phyloP scores from a whole-genome alignment of 2,888 invertebrate genomes.

The Celastrina argiolus region DNA sequence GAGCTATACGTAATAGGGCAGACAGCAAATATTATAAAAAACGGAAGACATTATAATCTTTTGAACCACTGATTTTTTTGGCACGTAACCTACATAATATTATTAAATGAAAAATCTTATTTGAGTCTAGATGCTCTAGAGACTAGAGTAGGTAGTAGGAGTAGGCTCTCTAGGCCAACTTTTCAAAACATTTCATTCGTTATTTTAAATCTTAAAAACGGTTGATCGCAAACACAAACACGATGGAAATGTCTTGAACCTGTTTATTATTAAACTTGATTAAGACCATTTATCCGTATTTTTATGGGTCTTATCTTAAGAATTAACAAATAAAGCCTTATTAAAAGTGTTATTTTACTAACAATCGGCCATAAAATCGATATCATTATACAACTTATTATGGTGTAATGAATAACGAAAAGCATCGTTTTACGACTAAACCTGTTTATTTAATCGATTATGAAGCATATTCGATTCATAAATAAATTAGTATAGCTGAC shows the following conservation, averaged over 20 bases:
- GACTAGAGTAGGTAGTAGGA: too few species aligned
- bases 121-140: too few species aligned
- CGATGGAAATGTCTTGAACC: background rate
- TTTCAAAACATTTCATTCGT: background rate
- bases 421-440: background rate
- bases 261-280: background rate
- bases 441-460: slow-evolving; percentile 7
- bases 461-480: slow-evolving; percentile 6
- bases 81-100: too few species aligned
- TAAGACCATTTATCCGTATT: background rate
- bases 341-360: slow-evolving; percentile 4
- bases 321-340: slow-evolving; percentile 11
- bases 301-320: background rate
- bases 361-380: slow-evolving; percentile 8
- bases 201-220: background rate
- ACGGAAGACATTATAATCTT: too few species aligned
- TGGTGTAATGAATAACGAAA: slow-evolving; percentile 1
- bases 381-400: slow-evolving; percentile 4
- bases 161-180: too few species aligned
- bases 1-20: too few species aligned
- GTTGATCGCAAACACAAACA: background rate
- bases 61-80: too few species aligned
- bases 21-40: too few species aligned
- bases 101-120: too few species aligned
- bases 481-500: too few species aligned